A percentile compares a stretch with the other conserved stretches of the same genome.
Conservation (phyloP, 2,113 vertebrate species). For the Megaceryle torquata region DNA sequence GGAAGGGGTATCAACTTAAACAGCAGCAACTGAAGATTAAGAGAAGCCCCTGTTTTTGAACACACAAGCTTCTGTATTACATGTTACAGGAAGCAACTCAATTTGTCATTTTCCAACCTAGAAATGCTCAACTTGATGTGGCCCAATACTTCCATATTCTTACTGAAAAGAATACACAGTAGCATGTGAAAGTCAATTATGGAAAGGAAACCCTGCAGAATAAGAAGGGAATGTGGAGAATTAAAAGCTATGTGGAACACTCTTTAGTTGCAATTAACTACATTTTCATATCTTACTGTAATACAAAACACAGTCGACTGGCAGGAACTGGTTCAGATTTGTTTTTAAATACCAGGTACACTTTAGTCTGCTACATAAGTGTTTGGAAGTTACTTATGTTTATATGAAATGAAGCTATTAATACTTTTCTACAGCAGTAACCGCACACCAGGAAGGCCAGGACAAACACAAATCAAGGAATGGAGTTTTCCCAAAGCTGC, state of each 20-base stretch:
- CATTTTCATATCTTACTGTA: slow-evolving; percentile 73
- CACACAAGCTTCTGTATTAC: slow-evolving; percentile 42
- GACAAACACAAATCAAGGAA: slow-evolving; percentile 87
- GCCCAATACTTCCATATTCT: slow-evolving; percentile 58
- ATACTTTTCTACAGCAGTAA: slow-evolving; percentile 93
- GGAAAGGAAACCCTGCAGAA: slow-evolving; percentile 63
- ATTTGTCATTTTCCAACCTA: slow-evolving; percentile 45
- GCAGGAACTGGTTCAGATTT: slow-evolving; percentile 78
- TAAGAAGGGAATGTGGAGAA: slow-evolving; percentile 70
- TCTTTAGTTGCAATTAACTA: slow-evolving; percentile 73
- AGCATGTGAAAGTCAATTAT: slow-evolving; percentile 58
- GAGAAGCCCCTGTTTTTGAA: slow-evolving; percentile 60
- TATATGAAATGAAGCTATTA: slow-evolving; percentile 88
- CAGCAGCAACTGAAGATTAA: slow-evolving; percentile 78
- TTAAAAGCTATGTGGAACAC: slow-evolving; percentile 66
- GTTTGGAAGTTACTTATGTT: slow-evolving; percentile 80
- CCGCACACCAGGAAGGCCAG: slow-evolving; percentile 89
- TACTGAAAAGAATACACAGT: slow-evolving; percentile 61
- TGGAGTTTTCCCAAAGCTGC: slow-evolving; percentile 88
- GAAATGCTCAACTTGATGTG: slow-evolving; percentile 64
- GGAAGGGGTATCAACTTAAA: slow-evolving; percentile 77
- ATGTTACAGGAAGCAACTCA: slow-evolving; percentile 48
- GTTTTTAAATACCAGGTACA: slow-evolving; percentile 77
- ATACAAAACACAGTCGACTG: slow-evolving; percentile 78
- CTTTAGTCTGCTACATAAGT: slow-evolving; percentile 78